phyloP scores from a whole-genome alignment of 2,888 invertebrate species.

The Dromius quadrimaculatus region DNA sequence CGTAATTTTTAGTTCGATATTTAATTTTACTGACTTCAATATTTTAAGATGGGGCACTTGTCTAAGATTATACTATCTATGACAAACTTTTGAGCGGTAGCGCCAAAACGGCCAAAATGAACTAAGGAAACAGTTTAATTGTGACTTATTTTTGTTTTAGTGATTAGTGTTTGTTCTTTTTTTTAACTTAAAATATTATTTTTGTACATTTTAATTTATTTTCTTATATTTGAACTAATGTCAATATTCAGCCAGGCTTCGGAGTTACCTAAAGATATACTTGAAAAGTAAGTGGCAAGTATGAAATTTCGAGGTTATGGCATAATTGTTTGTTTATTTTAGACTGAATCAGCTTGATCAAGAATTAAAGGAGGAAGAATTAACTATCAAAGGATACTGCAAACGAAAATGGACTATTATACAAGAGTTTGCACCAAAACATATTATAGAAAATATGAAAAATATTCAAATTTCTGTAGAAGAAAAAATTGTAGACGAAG shows the following conservation, averaged over 20 bases:
- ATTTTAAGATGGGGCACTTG: neutral
- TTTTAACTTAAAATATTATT: constrained; percentile 3
- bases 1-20: no score
- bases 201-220: neutral
- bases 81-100: no score
- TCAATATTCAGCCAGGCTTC: neutral
- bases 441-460: constrained; percentile 53
- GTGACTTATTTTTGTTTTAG: neutral
- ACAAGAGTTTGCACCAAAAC: constrained; percentile 54
- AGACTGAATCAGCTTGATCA: constrained; percentile 57
- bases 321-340: constrained; percentile 33
- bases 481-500: constrained; percentile 55
- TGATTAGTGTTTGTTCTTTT: neutral
- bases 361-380: constrained; percentile 56
- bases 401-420: constrained; percentile 58
- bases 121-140: neutral
- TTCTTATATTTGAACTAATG: neutral
- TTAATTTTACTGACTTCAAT: no score
- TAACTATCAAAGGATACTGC: constrained; percentile 58
- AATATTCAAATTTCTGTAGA: constrained; percentile 55
- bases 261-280: constrained; percentile 11
- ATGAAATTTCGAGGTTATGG: neutral
- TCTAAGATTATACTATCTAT: no score
- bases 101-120: no score
- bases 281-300: constrained; percentile 16